Evolutionary conservation across 2,113 vertebrate species (phyloP), one percentile per base, ranked within the genome.

Genomic region (Campylomormyrus tamandua): DNA sequence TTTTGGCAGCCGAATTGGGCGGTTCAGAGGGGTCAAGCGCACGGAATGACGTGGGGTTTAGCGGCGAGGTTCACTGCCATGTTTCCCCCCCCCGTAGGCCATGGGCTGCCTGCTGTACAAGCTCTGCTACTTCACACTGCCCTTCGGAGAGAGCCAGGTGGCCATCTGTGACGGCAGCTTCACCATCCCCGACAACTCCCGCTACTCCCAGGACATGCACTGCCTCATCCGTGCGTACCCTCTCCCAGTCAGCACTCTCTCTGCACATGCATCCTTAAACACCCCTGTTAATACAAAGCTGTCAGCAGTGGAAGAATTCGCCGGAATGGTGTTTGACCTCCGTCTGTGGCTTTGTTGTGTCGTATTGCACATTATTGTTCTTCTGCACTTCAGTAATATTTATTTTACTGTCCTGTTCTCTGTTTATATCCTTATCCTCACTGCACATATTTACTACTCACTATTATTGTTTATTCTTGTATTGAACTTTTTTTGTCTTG

Each of bases 81-180:
- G 89, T 66, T 1, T 0, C 9, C 46, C 5, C 6, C 80, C 35
- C 88, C 52, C 4, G 0, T 87, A 99, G 98, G 98, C 98, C 84
- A 96, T 99, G 58, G 98, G 98, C 91, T 99, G 98, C 94, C 95
- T 99, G 89, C 96, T 99, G 21, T 99, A 99, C 95, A 99, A 99
- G 93, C 95, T 99, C 88, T 99, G 98, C 91, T 99, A 97, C 93
- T 99, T 99, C 94, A 99, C 98, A 3, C 93, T 99, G 93, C 98
- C 98, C 0, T 99, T 99, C n/a, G 98, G 98, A 39, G 98, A 99
- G 95, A 99, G 98, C 93, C 98, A 99, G 94, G 98, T 99, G 92
- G 98, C 98, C 31, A 99, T 99, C 94, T 99, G 98, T 91, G 98
- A 99, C 7, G 98, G 98, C 92, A 99, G 95, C 93, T 99, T 99